Conservation (phyloP, 2,113 vertebrate genomes). For the Nothoprocta pentlandii region DNA sequence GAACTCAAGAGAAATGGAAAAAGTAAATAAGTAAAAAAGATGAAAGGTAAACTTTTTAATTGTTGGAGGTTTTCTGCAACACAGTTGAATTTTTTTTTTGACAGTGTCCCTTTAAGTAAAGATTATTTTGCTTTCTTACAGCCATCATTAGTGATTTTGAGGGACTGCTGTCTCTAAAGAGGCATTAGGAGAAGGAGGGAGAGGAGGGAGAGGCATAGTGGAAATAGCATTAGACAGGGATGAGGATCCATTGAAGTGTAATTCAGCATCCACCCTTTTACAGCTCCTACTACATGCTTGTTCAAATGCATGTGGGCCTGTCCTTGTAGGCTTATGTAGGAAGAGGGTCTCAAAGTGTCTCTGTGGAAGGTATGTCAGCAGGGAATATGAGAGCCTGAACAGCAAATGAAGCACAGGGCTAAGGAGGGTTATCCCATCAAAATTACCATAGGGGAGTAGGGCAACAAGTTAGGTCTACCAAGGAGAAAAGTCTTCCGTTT, state of each 20-base stretch:
- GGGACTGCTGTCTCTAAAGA: constrained; percentile 43
- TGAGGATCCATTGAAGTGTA: constrained; percentile 60
- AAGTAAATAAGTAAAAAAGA: background rate
- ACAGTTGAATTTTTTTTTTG: background rate
- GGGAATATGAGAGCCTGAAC: background rate
- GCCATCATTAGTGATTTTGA: constrained; percentile 46
- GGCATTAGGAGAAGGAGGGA: constrained; percentile 54
- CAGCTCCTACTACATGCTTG: constrained; percentile 64
- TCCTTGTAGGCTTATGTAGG: background rate
- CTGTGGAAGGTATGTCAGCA: background rate
- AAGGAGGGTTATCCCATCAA: background rate
- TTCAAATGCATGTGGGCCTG: background rate
- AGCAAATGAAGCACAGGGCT: background rate
- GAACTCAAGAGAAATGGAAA: constrained; percentile 9
- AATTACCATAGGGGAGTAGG: background rate
- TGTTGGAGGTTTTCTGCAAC: background rate
- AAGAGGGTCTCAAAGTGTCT: background rate
- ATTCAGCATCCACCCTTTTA: constrained; percentile 81
- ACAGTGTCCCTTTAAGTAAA: constrained; percentile 77
- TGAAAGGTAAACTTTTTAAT: background rate
- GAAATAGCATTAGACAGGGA: constrained; percentile 42
- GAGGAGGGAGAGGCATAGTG: constrained; percentile 30
- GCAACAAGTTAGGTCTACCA: background rate
- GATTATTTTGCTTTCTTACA: constrained; percentile 40
- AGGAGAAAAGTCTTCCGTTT: background rate